Evolutionary conservation across 2,888 invertebrate species (phyloP).

Genomic region (Amphiduros pacificus): DNA sequence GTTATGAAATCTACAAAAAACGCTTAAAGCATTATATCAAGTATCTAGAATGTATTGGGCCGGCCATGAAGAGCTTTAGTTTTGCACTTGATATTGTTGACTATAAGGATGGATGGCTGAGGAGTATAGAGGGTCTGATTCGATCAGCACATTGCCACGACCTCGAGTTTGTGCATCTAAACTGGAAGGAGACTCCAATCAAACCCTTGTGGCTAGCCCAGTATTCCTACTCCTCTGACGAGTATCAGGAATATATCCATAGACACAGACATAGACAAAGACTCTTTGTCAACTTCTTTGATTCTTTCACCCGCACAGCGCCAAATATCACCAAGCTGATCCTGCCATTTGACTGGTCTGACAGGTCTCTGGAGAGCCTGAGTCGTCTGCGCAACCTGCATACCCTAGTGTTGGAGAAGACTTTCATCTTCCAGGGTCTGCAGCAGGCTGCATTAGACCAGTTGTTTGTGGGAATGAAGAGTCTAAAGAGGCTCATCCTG

Average conservation of each 20-base stretch:
- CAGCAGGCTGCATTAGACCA: constrained; percentile 42
- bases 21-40: constrained; percentile 45
- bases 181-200: constrained; percentile 56
- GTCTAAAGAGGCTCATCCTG: constrained; percentile 43
- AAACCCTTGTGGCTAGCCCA: constrained; percentile 50
- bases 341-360: constrained; percentile 57
- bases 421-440: constrained; percentile 48
- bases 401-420: constrained; percentile 50
- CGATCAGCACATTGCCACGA: constrained; percentile 37
- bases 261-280: constrained; percentile 47
- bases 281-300: constrained; percentile 50
- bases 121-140: constrained; percentile 41
- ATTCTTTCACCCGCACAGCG: constrained; percentile 44
- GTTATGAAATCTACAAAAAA: constrained; percentile 45
- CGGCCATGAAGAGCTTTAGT: constrained; percentile 43
- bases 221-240: constrained; percentile 33
- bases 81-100: constrained; percentile 58
- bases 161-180: constrained; percentile 44
- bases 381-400: constrained; percentile 42
- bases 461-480: constrained; percentile 37
- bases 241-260: constrained; percentile 44
- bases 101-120: constrained; percentile 44
- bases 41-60: constrained; percentile 39
- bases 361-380: constrained; percentile 44
- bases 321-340: constrained; percentile 46